Percentiles rank a stretch among this genome's conserved stretches.
Conservation (phyloP, 2,113 vertebrate genomes). For the Neotoma lepida region DNA sequence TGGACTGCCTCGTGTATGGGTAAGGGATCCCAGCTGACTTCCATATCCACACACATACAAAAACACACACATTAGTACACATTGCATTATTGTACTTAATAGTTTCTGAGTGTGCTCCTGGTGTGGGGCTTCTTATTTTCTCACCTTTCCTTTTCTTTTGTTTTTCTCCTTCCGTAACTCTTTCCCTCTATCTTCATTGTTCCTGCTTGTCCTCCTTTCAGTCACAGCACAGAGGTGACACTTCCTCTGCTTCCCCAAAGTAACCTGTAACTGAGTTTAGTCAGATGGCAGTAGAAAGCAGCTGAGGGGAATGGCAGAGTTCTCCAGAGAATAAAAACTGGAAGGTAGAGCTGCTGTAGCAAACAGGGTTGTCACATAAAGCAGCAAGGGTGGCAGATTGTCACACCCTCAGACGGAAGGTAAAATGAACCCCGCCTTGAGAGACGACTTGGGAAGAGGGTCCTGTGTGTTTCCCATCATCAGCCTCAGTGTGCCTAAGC, state of each 20-base stretch:
- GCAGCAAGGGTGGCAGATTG: background rate
- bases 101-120: background rate
- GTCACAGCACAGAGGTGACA: background rate
- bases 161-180: background rate
- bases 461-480: slow-evolving; percentile 16
- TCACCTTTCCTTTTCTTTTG: background rate
- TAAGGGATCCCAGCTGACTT: background rate
- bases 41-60: background rate
- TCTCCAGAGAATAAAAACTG: background rate
- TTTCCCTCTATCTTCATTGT: background rate
- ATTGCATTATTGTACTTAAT: background rate
- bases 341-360: background rate
- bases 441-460: slow-evolving; percentile 52
- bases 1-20: background rate
- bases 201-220: slow-evolving; percentile 30
- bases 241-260: slow-evolving; percentile 62
- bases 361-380: slow-evolving; percentile 50
- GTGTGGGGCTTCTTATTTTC: background rate
- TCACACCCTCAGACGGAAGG: slow-evolving; percentile 53
- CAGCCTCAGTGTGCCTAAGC: slow-evolving; percentile 45
- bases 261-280: background rate
- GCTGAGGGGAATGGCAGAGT: background rate
- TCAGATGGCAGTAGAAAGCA: slow-evolving; percentile 24
- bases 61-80: background rate
- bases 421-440: slow-evolving; percentile 42